phyloP scores from a whole-genome alignment of 1,140 invertebrate genomes.

The Hylaeus anthracinus region DNA sequence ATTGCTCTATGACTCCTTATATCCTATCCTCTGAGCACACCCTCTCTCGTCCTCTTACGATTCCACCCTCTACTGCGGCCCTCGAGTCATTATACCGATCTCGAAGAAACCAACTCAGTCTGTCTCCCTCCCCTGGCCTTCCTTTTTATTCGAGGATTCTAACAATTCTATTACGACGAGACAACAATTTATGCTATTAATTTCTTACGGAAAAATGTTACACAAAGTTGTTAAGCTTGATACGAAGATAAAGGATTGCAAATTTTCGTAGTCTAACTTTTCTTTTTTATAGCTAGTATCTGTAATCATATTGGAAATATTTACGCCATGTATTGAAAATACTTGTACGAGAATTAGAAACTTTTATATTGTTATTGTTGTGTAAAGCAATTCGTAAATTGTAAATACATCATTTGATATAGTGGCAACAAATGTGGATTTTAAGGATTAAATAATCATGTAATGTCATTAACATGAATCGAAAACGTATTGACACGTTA shows the following conservation, averaged over 20 bases:
- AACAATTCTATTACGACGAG: conserved; percentile 6
- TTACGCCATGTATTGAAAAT: conserved; percentile 13
- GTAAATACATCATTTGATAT: too few species aligned
- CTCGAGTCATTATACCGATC: conserved; percentile 65
- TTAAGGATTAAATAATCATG: too few species aligned
- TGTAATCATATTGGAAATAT: not conserved
- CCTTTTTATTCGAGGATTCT: conserved; percentile 16
- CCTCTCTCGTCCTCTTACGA: conserved; percentile 52
- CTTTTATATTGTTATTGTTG: too few species aligned
- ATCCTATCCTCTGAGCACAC: conserved; percentile 59
- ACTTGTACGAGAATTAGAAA: not conserved
- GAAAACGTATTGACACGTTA: too few species aligned
- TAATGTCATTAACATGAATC: too few species aligned
- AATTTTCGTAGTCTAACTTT: too few species aligned
- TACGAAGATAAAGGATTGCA: too few species aligned
- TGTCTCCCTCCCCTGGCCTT: not conserved
- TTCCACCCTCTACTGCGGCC: conserved; percentile 48
- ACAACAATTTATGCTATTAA: not conserved
- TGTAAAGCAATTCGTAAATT: too few species aligned
- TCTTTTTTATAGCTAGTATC: too few species aligned
- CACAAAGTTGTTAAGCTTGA: too few species aligned
- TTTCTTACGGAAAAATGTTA: not conserved
- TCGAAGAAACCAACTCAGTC: conserved; percentile 55
- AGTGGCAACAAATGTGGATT: too few species aligned
- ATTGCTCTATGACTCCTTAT: conserved; percentile 79